Conservation (phyloP, 1,140 invertebrate species). For the Hyphantria cunea region DNA sequence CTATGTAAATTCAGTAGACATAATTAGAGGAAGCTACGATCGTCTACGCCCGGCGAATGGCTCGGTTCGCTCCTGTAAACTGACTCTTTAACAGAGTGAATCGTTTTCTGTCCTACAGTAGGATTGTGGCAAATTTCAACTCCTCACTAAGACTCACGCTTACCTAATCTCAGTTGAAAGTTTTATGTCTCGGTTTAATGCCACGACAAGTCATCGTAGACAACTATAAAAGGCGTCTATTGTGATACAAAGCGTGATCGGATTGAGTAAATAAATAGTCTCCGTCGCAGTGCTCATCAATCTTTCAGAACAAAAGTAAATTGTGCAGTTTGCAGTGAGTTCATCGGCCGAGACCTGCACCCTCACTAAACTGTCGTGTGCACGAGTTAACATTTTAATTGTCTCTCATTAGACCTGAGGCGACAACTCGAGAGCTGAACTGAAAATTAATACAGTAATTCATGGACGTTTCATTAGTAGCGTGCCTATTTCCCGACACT, state of each 20-base stretch:
- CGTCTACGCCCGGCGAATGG: slow-evolving; percentile 46
- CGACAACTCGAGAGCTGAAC: slow-evolving; percentile 49
- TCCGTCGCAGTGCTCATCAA: slow-evolving; percentile 68
- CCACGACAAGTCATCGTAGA: slow-evolving; percentile 48
- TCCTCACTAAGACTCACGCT: slow-evolving; percentile 18
- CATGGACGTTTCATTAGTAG: slow-evolving; percentile 54
- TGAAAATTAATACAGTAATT: slow-evolving; percentile 33
- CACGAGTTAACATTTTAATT: slow-evolving; percentile 74
- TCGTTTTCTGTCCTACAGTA: slow-evolving; percentile 42
- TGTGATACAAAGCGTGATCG: slow-evolving; percentile 72
- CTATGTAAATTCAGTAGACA: slow-evolving; percentile 56
- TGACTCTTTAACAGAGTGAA: slow-evolving; percentile 38
- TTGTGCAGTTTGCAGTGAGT: slow-evolving; percentile 64
- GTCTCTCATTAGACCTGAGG: slow-evolving; percentile 70
- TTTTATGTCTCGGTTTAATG: slow-evolving; percentile 58
- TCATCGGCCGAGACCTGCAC: slow-evolving; percentile 66
- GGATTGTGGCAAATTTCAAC: slow-evolving; percentile 20
- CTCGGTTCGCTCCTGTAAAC: slow-evolving; percentile 43
- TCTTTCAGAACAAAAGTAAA: slow-evolving; percentile 65
- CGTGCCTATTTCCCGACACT: neutral
- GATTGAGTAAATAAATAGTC: slow-evolving; percentile 75
- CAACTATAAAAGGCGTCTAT: slow-evolving; percentile 64
- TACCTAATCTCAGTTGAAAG: slow-evolving; percentile 48
- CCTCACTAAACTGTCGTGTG: slow-evolving; percentile 67
- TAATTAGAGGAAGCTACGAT: slow-evolving; percentile 56